Percentiles rank a stretch among this genome's conserved stretches.
These are phyloP conservation scores for Euborellia annulipes DNA, from an alignment of 1,140 invertebrate genomes.

Conservation along the genomic window DNA sequence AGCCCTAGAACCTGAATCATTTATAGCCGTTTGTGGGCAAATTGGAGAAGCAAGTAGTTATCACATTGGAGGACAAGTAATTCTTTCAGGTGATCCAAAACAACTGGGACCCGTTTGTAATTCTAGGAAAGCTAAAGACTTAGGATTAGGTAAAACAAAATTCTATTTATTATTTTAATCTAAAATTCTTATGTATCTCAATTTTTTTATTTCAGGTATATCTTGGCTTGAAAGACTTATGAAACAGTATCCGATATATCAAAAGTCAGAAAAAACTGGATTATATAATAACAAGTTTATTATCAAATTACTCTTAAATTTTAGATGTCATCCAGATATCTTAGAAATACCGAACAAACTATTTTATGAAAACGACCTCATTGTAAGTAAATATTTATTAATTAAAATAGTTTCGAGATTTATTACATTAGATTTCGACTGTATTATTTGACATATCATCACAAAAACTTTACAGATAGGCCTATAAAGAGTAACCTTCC, in stretches of 20 bases:
- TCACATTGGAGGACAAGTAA: constrained; percentile 31
- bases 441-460: too few species aligned
- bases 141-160: constrained; percentile 26
- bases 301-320: constrained; percentile 48
- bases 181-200: too few species aligned
- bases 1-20: constrained; percentile 55
- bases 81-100: constrained; percentile 68
- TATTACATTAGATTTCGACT: too few species aligned
- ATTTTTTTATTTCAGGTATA: constrained; percentile 19
- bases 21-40: constrained; percentile 43
- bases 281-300: constrained; percentile 43
- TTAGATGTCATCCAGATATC: constrained; percentile 42
- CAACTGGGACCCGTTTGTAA: constrained; percentile 64
- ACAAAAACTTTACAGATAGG: too few species aligned
- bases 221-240: constrained; percentile 44
- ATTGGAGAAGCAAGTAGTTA: constrained; percentile 20
- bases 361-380: constrained; percentile 45
- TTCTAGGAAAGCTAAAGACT: constrained; percentile 31
- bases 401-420: too few species aligned
- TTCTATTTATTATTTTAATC: not conserved
- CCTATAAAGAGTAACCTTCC: too few species aligned
- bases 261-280: constrained; percentile 27
- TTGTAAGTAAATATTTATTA: constrained; percentile 12
- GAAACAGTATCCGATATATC: constrained; percentile 29
- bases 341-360: constrained; percentile 40